These are phyloP conservation scores for Champsocephalus gunnari DNA, from an alignment of 2,797 vertebrate genomes.

Conservation along the genomic window DNA sequence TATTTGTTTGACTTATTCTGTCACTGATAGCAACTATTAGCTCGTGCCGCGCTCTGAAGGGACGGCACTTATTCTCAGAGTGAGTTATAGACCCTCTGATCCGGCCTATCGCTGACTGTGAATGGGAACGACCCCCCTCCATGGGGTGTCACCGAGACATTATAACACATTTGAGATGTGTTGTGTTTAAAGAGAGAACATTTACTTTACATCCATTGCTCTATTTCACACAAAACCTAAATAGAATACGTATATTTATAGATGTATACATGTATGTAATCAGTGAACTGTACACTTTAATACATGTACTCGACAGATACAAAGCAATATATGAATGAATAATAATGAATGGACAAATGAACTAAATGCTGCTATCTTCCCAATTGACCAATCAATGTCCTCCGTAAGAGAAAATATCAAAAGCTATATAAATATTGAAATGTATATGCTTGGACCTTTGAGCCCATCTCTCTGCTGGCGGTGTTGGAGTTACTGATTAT, in stretches of 20 bases:
- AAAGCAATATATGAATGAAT: background rate
- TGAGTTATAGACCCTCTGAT: constrained; percentile 51
- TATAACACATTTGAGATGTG: constrained; percentile 19
- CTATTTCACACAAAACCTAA: too few relatives aligned
- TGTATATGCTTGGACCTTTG: background rate
- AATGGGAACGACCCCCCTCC: constrained; percentile 45
- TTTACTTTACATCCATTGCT: too few relatives aligned
- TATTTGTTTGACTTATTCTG: constrained; percentile 63
- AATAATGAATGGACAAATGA: background rate
- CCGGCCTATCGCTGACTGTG: constrained; percentile 42
- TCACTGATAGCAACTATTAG: constrained; percentile 59
- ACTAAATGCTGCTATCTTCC: too few relatives aligned
- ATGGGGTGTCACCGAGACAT: constrained; percentile 27
- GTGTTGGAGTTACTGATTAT: background rate
- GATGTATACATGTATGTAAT: too few relatives aligned
- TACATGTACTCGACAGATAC: background rate
- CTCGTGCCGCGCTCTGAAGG: constrained; percentile 47
- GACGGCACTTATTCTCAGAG: constrained; percentile 55
- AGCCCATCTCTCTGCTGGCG: background rate
- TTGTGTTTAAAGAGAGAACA: background rate
- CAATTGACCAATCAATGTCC: too few relatives aligned
- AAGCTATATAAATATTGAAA: too few relatives aligned
- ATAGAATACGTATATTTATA: too few relatives aligned
- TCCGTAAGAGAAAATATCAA: too few relatives aligned
- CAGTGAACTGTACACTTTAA: too few relatives aligned